Conservation (phyloP, 1,140 invertebrate species). For the Laupala kohalensis region DNA sequence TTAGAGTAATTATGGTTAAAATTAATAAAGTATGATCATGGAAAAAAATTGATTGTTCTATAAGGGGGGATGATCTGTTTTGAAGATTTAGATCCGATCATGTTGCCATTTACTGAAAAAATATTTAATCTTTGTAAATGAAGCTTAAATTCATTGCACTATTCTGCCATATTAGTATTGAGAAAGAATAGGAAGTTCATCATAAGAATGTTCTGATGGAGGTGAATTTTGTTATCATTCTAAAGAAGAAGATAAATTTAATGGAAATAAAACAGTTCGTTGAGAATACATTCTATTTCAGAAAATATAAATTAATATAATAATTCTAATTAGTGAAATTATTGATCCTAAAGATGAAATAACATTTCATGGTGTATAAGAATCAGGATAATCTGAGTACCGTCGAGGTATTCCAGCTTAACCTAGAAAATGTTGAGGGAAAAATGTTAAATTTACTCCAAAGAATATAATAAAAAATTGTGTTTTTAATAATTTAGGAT, state of each 20-base stretch:
- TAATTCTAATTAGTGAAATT: constrained; percentile 36
- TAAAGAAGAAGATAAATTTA: constrained; percentile 34
- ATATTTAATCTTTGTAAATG: constrained; percentile 40
- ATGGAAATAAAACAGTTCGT: constrained; percentile 29
- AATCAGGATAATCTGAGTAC: constrained; percentile 56
- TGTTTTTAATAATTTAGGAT: constrained; percentile 33
- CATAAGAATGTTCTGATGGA: constrained; percentile 38
- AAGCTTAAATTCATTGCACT: constrained; percentile 39
- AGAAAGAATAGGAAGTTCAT: constrained; percentile 37
- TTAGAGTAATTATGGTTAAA: constrained; percentile 29
- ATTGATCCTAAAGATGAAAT: constrained; percentile 46
- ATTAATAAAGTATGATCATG: constrained; percentile 32
- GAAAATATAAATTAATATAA: constrained; percentile 41
- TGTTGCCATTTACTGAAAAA: constrained; percentile 30
- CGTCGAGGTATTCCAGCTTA: constrained; percentile 57
- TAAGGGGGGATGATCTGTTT: constrained; percentile 39
- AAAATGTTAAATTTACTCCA: constrained; percentile 51
- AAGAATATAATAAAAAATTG: constrained; percentile 16
- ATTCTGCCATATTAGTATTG: constrained; percentile 39
- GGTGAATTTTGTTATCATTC: constrained; percentile 42
- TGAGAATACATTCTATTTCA: constrained; percentile 29
- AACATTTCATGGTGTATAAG: constrained; percentile 45
- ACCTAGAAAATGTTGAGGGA: constrained; percentile 62
- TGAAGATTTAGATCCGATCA: constrained; percentile 38
- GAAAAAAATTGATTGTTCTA: constrained; percentile 45